Base-by-base conservation (phyloP, 2,113 vertebrate genomes). In the Plestiodon gilberti region DNA sequence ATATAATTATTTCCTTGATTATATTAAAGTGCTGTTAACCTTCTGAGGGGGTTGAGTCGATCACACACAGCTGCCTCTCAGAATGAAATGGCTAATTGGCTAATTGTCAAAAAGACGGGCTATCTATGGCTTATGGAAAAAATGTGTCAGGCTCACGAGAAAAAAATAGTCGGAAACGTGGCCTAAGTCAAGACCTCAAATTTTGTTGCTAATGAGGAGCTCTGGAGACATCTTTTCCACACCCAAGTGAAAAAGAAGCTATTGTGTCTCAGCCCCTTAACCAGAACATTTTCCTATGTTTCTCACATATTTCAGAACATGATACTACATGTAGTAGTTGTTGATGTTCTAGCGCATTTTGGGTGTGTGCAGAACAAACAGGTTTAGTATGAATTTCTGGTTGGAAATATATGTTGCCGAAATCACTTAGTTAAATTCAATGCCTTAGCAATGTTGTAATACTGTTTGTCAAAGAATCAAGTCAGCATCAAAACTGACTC, bases 381-480 rank as follows among this genome's bases (percentile, higher is more conserved):
- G 90, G 93, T 93, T 88, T 76, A 90, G 81, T 91, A 91, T 67
- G 89, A 81, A 65, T 7, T 87, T 92, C 90, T 81, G 77, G 88
- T 76, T 83, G 82, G 82, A 87, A 93, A 89, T 0, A 35, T 0
- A 0, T 59, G 73, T 88, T 23, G 0, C 64, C 15, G 85, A 38
- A 89, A 90, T 82, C 83, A 55, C n/a, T 85, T 57, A 25, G 20
- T 70, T 71, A 78, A 59, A 82, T 2, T 0, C 62, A 78, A 59
- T 40, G 30, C 57, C 83, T 91, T 55, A 75, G 82, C 67, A 78
- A 52, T 80, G 55, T 77, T 83, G 43, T 62, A 87, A 84, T 80
- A 2, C 0, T 62, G 75, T 3, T 15, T 91, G 40, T 83, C 73
- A 67, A 23, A 87, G 79, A 81, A 52, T 71, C 48, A 48, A 69